These are phyloP conservation scores for Patella vulgata DNA, from an alignment of 1,140 invertebrate genomes.

Conservation along the genomic window DNA sequence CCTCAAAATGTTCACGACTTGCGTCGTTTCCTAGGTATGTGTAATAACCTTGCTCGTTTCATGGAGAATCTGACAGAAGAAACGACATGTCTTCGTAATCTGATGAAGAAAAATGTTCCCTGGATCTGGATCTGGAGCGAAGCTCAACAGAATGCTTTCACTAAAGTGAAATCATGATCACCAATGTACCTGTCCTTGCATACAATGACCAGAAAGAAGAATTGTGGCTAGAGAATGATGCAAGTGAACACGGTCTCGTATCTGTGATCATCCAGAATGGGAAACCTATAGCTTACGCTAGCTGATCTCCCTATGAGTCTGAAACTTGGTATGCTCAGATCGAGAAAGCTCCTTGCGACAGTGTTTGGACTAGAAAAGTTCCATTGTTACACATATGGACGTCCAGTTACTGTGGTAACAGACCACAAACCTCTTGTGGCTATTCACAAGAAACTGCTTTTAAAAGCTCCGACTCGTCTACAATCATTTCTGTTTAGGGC, in stretches of 20 bases:
- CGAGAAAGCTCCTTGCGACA: slow-evolving; percentile 39
- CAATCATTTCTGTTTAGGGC: slow-evolving; percentile 14
- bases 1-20: too few species aligned
- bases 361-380: slow-evolving; percentile 65
- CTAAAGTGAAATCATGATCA: slow-evolving; percentile 29
- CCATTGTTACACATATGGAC: too few species aligned
- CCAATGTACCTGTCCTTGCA: too few species aligned
- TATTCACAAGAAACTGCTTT: slow-evolving; percentile 60
- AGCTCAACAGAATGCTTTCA: slow-evolving; percentile 20
- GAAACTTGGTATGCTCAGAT: too few species aligned
- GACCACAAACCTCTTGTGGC: too few species aligned
- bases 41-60: too few species aligned
- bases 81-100: slow-evolving; percentile 15
- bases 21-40: too few species aligned
- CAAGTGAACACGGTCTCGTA: slow-evolving; percentile 54
- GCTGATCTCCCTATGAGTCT: slow-evolving; percentile 48
- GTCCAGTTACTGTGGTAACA: too few species aligned
- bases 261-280: slow-evolving; percentile 64
- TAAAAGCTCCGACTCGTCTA: slow-evolving; percentile 20
- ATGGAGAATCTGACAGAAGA: slow-evolving; percentile 13
- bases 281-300: slow-evolving; percentile 62
- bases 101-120: too few species aligned
- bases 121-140: slow-evolving; percentile 28
- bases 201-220: slow-evolving; percentile 19
- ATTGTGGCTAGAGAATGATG: slow-evolving; percentile 23